Percentiles rank a stretch among this genome's conserved stretches.
These are phyloP conservation scores for Penaeus chinensis DNA, from an alignment of 1,140 invertebrate genomes.

Conservation along the genomic window DNA sequence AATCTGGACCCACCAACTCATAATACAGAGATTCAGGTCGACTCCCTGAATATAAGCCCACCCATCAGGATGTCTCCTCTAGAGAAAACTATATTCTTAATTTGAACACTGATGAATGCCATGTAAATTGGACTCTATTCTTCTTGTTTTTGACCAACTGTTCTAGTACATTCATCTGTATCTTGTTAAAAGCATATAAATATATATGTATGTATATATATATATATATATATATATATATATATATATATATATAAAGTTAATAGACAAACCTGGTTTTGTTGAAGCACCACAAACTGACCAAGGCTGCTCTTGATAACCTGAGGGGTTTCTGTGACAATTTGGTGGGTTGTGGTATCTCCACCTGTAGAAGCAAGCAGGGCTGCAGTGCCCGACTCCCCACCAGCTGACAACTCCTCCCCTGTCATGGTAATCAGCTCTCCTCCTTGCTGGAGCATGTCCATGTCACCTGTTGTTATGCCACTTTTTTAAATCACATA, in stretches of 20 bases:
- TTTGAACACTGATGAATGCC: too few species aligned
- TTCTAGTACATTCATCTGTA: too few species aligned
- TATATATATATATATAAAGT: neutral
- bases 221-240: too few species aligned
- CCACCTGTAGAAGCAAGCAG: slow-evolving; percentile 45
- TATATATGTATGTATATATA: too few species aligned
- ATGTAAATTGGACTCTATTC: too few species aligned
- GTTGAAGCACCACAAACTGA: slow-evolving; percentile 60
- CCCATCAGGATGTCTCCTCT: too few species aligned
- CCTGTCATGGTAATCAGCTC: slow-evolving; percentile 45
- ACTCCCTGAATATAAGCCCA: too few species aligned
- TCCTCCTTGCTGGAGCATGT: slow-evolving; percentile 50
- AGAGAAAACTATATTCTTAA: too few species aligned
- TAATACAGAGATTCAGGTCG: too few species aligned
- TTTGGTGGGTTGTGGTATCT: slow-evolving; percentile 24
- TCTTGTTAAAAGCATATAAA: neutral
- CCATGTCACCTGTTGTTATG: slow-evolving; percentile 49
- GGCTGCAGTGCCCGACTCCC: slow-evolving; percentile 31
- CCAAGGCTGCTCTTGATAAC: slow-evolving; percentile 56
- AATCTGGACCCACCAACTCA: too few species aligned
- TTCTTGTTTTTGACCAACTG: too few species aligned
- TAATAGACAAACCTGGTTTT: slow-evolving; percentile 44
- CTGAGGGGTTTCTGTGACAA: slow-evolving; percentile 31
- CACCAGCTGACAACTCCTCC: slow-evolving; percentile 40
- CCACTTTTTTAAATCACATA: neutral